Conservation (phyloP, 92 coral and sea anemone genomes). For the Epizoanthus ramosus region DNA sequence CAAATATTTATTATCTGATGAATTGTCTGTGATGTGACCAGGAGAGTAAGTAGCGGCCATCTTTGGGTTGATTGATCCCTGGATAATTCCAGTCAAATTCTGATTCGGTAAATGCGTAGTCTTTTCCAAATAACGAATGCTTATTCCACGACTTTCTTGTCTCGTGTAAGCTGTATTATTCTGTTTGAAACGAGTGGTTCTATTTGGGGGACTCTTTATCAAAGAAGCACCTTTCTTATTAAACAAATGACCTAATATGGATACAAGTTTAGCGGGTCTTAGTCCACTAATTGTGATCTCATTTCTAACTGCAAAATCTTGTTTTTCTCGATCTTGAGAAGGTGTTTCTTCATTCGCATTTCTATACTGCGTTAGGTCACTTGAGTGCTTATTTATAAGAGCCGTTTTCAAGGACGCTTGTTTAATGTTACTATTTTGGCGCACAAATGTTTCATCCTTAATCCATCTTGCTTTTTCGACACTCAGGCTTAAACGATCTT, state of each 20-base stretch:
- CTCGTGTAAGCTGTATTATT: background rate
- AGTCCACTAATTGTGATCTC: background rate
- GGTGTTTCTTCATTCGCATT: too few species aligned
- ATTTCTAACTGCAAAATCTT: background rate
- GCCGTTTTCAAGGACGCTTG: too few species aligned
- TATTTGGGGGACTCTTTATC: background rate
- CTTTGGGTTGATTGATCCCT: conserved; percentile 24
- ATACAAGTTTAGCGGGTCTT: background rate
- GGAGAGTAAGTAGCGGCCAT: background rate
- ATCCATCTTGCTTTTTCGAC: background rate
- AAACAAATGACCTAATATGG: background rate
- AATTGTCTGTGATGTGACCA: background rate
- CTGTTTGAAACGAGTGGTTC: background rate
- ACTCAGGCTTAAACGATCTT: background rate
- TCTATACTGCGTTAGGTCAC: too few species aligned
- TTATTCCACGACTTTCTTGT: background rate
- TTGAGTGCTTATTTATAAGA: too few species aligned
- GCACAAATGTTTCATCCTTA: too few species aligned
- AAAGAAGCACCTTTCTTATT: background rate
- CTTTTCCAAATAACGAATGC: background rate
- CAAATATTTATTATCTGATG: background rate
- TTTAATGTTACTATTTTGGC: too few species aligned
- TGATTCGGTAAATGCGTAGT: background rate
- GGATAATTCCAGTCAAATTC: background rate
- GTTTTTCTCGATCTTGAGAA: background rate